A percentile compares a stretch with the other conserved stretches of the same genome.
Conservation (phyloP, 2,888 invertebrate species). For the Cartodere bifasciata region DNA sequence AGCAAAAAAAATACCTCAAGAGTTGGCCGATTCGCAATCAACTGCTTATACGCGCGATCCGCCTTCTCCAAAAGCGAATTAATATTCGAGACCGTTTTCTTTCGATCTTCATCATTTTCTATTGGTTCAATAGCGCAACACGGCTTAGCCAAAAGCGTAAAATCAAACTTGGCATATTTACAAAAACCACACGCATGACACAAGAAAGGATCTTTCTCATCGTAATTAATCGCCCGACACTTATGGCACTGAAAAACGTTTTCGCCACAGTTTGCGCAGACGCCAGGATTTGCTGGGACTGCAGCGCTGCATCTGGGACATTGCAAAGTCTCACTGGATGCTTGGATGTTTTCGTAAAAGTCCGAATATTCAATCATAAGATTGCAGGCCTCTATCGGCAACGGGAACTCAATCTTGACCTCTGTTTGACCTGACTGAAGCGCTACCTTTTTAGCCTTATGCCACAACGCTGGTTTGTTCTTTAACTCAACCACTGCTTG, state of each 20-base stretch:
- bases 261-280: slow-evolving; percentile 94
- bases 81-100: slow-evolving; percentile 86
- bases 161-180: slow-evolving; percentile 98
- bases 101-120: slow-evolving; percentile 91
- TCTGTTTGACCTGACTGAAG: slow-evolving; percentile 88
- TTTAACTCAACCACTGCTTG: slow-evolving; percentile 96
- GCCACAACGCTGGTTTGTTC: slow-evolving; percentile 92
- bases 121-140: slow-evolving; percentile 97
- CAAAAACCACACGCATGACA: slow-evolving; percentile 99
- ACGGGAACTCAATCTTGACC: slow-evolving; percentile 90
- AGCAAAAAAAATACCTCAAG: slow-evolving; percentile 50
- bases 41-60: slow-evolving; percentile 82
- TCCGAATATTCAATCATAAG: slow-evolving; percentile 97
- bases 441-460: slow-evolving; percentile 86
- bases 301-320: slow-evolving; percentile 94
- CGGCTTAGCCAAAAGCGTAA: slow-evolving; percentile 78
- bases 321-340: slow-evolving; percentile 86
- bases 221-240: slow-evolving; percentile 97
- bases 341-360: slow-evolving; percentile 91
- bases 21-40: slow-evolving; percentile 81
- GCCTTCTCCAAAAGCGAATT: slow-evolving; percentile 87
- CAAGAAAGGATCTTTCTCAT: slow-evolving; percentile 96
- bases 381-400: slow-evolving; percentile 96
- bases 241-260: slow-evolving; percentile 99
- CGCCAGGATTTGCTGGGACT: slow-evolving; percentile 94